These are phyloP conservation scores for Ormyrus labotus DNA, from an alignment of 2,888 invertebrate genomes.

Conservation along the genomic window DNA sequence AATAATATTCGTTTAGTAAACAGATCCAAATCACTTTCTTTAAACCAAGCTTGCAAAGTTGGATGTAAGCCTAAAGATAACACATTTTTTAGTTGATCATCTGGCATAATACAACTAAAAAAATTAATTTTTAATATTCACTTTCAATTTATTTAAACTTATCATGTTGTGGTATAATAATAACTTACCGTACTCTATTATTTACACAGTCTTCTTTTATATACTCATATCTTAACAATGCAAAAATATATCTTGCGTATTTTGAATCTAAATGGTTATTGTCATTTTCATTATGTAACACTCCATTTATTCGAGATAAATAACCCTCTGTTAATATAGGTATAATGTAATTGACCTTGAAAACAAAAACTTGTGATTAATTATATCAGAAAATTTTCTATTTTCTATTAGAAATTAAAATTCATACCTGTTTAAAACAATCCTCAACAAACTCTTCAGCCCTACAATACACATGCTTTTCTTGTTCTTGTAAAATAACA, in stretches of 20 bases:
- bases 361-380: constrained; percentile 29
- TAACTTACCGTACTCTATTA: constrained; percentile 65
- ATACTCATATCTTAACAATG: constrained; percentile 66
- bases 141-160: constrained; percentile 5
- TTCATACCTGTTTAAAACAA: constrained; percentile 78
- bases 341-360: constrained; percentile 78
- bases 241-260: constrained; percentile 68
- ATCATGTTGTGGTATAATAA: not conserved
- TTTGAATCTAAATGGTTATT: constrained; percentile 63
- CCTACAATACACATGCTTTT: constrained; percentile 77
- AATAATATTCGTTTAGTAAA: constrained; percentile 65
- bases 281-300: constrained; percentile 60
- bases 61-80: constrained; percentile 64
- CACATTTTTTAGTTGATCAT: constrained; percentile 62
- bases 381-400: not conserved
- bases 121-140: not conserved
- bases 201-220: constrained; percentile 64
- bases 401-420: constrained; percentile 12
- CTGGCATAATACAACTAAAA: constrained; percentile 68
- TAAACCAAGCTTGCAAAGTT: constrained; percentile 69
- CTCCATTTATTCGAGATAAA: constrained; percentile 76
- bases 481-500: constrained; percentile 76
- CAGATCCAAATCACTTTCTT: constrained; percentile 63
- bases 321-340: constrained; percentile 79
- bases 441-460: constrained; percentile 79